These are phyloP conservation scores for Hesperia comma DNA, from an alignment of 2,888 invertebrate species.

Conservation along the genomic window DNA sequence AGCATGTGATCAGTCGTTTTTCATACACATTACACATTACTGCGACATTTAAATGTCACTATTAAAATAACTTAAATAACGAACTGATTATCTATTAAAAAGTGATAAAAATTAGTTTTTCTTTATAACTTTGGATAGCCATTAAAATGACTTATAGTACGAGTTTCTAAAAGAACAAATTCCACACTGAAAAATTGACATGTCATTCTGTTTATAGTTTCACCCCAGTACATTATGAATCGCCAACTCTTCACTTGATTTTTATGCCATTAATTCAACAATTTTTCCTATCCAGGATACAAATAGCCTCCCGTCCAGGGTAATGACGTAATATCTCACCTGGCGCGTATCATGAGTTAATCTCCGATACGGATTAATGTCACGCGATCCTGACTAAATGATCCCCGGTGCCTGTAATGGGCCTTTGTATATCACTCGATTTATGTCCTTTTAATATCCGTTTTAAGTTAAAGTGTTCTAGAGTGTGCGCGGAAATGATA, in stretches of 20 bases:
- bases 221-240: too few species aligned
- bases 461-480: constrained; percentile 7
- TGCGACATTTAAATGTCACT: too few species aligned
- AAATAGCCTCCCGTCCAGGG: constrained; percentile 46
- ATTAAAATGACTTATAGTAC: too few species aligned
- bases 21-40: too few species aligned
- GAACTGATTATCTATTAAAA: too few species aligned
- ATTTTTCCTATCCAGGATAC: constrained; percentile 21
- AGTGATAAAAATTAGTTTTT: too few species aligned
- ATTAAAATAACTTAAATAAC: too few species aligned
- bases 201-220: too few species aligned
- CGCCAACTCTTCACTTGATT: neutral
- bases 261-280: neutral
- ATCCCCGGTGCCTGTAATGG: constrained; percentile 25
- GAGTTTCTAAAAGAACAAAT: too few species aligned
- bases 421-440: constrained; percentile 26
- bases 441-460: constrained; percentile 13
- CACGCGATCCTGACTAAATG: constrained; percentile 23
- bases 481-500: neutral
- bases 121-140: too few species aligned
- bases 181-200: too few species aligned
- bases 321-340: constrained; percentile 63
- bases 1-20: too few species aligned
- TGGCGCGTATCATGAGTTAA: constrained; percentile 53
- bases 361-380: constrained; percentile 43